Conservation (phyloP, 2,888 invertebrate genomes). For the Andrena trimmerana region DNA sequence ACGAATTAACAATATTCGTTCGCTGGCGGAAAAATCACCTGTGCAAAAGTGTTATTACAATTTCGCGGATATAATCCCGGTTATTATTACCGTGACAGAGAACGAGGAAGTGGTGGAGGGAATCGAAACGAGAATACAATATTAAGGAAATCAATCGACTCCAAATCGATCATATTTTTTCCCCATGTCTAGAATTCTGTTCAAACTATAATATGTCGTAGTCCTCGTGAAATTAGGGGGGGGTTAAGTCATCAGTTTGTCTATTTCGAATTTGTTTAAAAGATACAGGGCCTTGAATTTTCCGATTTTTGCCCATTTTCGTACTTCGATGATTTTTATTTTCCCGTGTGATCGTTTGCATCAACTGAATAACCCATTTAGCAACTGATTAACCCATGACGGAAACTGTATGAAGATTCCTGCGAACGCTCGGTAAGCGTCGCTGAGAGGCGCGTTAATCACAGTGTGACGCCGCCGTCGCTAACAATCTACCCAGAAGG, state of each 20-base stretch:
- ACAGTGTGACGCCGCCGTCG: slow-evolving; percentile 65
- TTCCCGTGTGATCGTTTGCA: background rate
- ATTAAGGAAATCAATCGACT: too few species aligned
- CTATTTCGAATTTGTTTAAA: too few species aligned
- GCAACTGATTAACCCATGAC: background rate
- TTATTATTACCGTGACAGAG: background rate
- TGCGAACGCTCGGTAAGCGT: background rate
- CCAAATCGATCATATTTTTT: too few species aligned
- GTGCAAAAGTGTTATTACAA: slow-evolving; percentile 15
- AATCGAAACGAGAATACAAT: too few species aligned
- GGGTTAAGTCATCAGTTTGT: too few species aligned
- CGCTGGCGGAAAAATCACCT: background rate
- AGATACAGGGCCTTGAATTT: too few species aligned
- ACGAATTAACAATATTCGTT: slow-evolving; percentile 30
- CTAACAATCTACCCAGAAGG: slow-evolving; percentile 67
- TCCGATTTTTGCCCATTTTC: too few species aligned
- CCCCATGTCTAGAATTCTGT: too few species aligned
- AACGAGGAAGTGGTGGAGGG: too few species aligned
- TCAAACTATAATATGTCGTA: too few species aligned
- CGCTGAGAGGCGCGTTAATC: background rate
- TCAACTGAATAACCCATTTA: background rate
- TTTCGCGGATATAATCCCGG: slow-evolving; percentile 3
- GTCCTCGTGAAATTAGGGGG: too few species aligned
- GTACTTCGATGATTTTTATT: too few species aligned
- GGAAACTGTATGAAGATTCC: background rate